These are phyloP conservation scores for Jacana jacana DNA, from an alignment of 2,113 vertebrate species.

Conservation along the genomic window DNA sequence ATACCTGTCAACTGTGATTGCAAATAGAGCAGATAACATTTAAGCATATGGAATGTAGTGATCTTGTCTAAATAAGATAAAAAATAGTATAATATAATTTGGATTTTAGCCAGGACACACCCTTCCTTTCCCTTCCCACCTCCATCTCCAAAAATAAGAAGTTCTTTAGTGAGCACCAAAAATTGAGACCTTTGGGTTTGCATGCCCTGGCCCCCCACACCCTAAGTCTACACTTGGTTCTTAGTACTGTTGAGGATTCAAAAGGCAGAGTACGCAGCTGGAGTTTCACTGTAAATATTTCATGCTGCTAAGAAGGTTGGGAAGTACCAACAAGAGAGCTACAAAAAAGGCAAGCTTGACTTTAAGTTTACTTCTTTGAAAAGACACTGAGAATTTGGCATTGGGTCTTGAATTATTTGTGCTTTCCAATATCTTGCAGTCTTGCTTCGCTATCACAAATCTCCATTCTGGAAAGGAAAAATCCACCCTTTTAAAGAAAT, in stretches of 20 bases:
- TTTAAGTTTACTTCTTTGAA: neutral
- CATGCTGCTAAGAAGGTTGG: neutral
- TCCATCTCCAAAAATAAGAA: neutral
- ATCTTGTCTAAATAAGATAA: neutral
- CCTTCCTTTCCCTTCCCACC: neutral
- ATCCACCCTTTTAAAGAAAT: neutral
- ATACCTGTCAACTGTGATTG: neutral
- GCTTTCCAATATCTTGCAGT: neutral
- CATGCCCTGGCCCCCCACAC: too few species aligned
- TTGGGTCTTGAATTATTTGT: neutral
- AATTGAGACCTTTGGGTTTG: neutral
- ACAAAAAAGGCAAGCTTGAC: neutral
- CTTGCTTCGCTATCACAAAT: neutral
- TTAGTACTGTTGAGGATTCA: neutral
- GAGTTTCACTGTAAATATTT: neutral
- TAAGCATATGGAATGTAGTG: neutral
- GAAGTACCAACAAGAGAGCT: neutral
- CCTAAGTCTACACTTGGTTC: neutral
- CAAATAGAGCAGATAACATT: neutral
- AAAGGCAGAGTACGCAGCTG: neutral
- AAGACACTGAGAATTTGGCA: neutral
- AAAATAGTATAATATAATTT: neutral
- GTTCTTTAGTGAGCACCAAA: neutral
- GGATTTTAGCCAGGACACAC: neutral
- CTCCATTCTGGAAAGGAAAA: neutral